Base-by-base conservation (phyloP, 2,797 vertebrate species). In the Odontamblyopus rebecca region DNA sequence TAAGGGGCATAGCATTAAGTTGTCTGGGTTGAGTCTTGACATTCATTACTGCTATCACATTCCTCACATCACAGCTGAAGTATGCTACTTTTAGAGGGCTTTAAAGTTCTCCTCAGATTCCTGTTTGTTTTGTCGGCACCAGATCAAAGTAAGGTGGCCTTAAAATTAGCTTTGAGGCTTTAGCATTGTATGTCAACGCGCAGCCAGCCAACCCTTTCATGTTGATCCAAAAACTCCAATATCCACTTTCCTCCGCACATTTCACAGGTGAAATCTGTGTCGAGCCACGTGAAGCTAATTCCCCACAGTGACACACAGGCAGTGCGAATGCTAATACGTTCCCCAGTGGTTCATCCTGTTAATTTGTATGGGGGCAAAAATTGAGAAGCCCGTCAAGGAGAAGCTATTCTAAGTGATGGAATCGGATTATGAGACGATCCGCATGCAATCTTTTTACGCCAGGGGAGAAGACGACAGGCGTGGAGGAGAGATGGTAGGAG, bases 371-470 rank as follows among this genome's bases (percentile, higher is more conserved):
- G 78, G 74, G 72, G 67, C 68, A 77, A 71, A 76, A 80, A 70
- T 79, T 44, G 66, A 76, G 81, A 71, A 59, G 63, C 71, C 76
- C 51, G 32, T 5, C 59, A 76, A 78, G 74, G 67, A 57, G 8
- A 41, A 54, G 65, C 86, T 86, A 81, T 90, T 89, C 85, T 91
- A 80, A 78, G 85, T 71, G 79, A 83, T 82, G 61, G 75, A 84
- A 89, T 88, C 75, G 79, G 86, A 88, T 91, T 89, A 89, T 84
- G 78, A 84, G 87, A 85, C 72, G 69, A 87, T 88, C 85, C 88
- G 78, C 84, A 82, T 78, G 85, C 88, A 88, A 68, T 79, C 80
- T 63, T 77, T 83, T 82, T 74, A 78, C 81, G 79, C 87, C 85
- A 85, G 78, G 83, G 79, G 80, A 89, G 78, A 87, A 83, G 81